Evolutionary conservation across 2,113 vertebrate genomes (phyloP), one percentile per base, ranked within the genome.

Genomic region (Cathartes aura): DNA sequence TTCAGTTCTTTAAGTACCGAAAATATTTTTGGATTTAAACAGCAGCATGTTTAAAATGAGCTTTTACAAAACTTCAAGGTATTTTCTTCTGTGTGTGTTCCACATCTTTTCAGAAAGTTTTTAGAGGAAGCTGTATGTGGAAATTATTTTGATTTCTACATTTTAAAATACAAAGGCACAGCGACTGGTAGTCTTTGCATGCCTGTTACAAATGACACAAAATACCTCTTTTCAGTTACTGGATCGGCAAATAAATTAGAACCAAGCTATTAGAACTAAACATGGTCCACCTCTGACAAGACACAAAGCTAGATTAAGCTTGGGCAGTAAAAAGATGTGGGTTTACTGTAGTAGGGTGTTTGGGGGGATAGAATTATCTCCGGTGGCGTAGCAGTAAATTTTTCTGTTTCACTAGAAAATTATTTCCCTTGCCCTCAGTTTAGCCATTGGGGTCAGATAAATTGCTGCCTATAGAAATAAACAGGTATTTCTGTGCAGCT

Each of bases 201-300:
- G 11, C 21, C 55, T 62, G 29, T 16, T 36, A 17, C 0, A 50
- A 70, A 16, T 14, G 19, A 15, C 10, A 29, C 66, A n/a, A 30
- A 70, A 29, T 4, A 12, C 9, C 19, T 23, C 24, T 40, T 24
- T 27, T 32, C 17, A 40, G 8, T 84, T 56, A 32, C 17, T 32
- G 13, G 11, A 14, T 47, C 4, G 2, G 58, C 50, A 81, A 18
- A 20, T 19, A 29, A 24, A 11, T 32, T 8, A 23, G 38, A 68
- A 15, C 70, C 23, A 19, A 32, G 29, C 27, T 21, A 3, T 26
- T 22, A 6, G 56, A 71, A 36, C 42, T 21, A 27, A 15, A 23
- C 9, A 1, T 0, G 11, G 32, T 13, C 66, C 7, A 4, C 17
- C 47, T 27, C 17, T 32, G 20, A 4, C 20, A 7, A 36, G 27